These are phyloP conservation scores for Xylota segnis DNA, from an alignment of 2,888 invertebrate genomes.

Conservation along the genomic window DNA sequence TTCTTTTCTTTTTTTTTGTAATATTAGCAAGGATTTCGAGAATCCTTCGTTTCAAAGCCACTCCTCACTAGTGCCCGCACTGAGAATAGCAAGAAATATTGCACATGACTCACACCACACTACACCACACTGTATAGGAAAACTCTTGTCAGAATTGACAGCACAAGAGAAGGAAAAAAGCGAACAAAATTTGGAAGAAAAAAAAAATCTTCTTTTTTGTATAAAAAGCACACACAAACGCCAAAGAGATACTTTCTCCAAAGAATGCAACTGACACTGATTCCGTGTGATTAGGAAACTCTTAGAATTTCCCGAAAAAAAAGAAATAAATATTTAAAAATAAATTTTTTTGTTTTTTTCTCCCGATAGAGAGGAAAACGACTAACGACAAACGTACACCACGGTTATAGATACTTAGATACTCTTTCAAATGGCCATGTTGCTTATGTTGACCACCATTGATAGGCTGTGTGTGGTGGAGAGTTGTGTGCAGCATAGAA, in stretches of 20 bases:
- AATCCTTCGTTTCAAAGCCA: slow-evolving; percentile 53
- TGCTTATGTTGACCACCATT: slow-evolving; percentile 74
- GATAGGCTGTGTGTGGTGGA: slow-evolving; percentile 47
- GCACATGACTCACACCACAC: slow-evolving; percentile 57
- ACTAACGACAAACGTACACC: slow-evolving; percentile 41
- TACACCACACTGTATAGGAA: slow-evolving; percentile 29
- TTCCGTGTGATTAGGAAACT: slow-evolving; percentile 37
- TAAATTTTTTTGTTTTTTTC: slow-evolving; percentile 62
- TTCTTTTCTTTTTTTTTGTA: slow-evolving; percentile 13
- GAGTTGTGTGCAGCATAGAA: slow-evolving; percentile 62
- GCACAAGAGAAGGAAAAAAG: slow-evolving; percentile 24
- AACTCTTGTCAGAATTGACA: slow-evolving; percentile 35
- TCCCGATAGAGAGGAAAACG: slow-evolving; percentile 46
- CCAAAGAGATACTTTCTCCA: slow-evolving; percentile 43
- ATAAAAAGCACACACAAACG: slow-evolving; percentile 47
- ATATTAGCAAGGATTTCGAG: slow-evolving; percentile 29
- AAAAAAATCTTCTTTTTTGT: slow-evolving; percentile 24
- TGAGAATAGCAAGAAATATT: slow-evolving; percentile 34
- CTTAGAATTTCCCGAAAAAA: slow-evolving; percentile 13
- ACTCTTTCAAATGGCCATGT: slow-evolving; percentile 71
- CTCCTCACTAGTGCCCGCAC: slow-evolving; percentile 43
- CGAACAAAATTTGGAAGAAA: slow-evolving; percentile 26
- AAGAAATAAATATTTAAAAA: slow-evolving; percentile 57
- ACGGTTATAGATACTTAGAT: slow-evolving; percentile 68
- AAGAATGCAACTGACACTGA: slow-evolving; percentile 59